phyloP scores from a whole-genome alignment of 23 tunicate genomes.

The Botrylloides violaceus region DNA sequence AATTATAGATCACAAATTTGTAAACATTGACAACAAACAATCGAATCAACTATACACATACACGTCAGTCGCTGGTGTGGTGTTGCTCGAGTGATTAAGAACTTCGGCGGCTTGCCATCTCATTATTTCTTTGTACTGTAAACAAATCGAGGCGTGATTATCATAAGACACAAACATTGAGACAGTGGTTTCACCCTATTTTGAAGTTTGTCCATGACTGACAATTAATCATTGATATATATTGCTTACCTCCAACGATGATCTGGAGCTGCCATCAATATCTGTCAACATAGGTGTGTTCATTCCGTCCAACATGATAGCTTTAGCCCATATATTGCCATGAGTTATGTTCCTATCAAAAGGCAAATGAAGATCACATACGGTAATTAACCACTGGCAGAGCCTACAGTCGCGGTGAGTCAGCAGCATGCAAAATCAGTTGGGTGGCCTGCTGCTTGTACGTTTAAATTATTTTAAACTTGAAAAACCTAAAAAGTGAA shows the following conservation, averaged over 20 bases:
- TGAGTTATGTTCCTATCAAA: conserved; percentile 46
- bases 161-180: too few species aligned
- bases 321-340: conserved; percentile 45
- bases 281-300: conserved; percentile 34
- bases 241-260: neutral
- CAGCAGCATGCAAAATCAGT: too few species aligned
- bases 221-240: neutral
- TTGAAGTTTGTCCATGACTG: too few species aligned
- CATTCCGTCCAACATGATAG: conserved; percentile 42
- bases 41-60: neutral
- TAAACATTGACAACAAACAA: neutral
- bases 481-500: too few species aligned
- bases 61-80: conserved; percentile 57
- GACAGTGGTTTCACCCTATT: neutral
- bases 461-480: too few species aligned
- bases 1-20: neutral
- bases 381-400: too few species aligned
- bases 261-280: conserved; percentile 3
- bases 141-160: neutral
- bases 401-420: too few species aligned
- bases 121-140: conserved; percentile 29
- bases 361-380: too few species aligned
- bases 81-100: conserved; percentile 23
- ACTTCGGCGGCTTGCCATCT: conserved; percentile 85
- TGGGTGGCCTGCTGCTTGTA: too few species aligned